Evolutionary conservation across 2,797 vertebrate genomes (phyloP), one percentile per base, ranked within the genome.

Genomic region (Syngnathus acus): DNA sequence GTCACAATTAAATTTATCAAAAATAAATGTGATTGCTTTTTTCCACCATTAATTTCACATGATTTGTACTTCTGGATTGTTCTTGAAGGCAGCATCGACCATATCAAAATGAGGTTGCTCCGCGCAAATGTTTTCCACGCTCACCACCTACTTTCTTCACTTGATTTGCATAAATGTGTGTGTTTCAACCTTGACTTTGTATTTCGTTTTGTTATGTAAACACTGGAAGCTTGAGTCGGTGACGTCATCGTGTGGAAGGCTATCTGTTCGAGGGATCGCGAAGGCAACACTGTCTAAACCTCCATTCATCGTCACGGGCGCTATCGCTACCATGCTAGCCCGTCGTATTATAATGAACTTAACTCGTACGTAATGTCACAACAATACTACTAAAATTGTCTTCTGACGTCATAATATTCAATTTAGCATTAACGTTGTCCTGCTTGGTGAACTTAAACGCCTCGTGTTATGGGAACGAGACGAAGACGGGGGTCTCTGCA

Each of bases 381-480:
- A 0, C 3, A 9, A 17, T 37, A 9, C 6, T 11, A 3, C 6
- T 38, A 45, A 21, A 32, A 42, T 1, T 11, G 2, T 40, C 6
- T 43, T 23, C 21, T 32, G 40, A 9, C 14, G 2, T 23, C n/a
- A 6, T 64, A 48, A 42, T 6, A 42, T 48, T 23, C 51, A 3
- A 42, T 47, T 17, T 62, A 14, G 21, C 23, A 9, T 45, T 23
- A 8, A 71, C 68, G 55, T 57, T 39, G 62, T 37, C 8, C 48
- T 60, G 64, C 9, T 6, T 57, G 67, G 47, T 66, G 64, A 6
- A 57, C 11, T 16, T 69, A 66, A 62, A 54, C 69, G 72, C 72
- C 9, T 78, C 77, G 73, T 83, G 87, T 85, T 83, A 86, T 90
- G 88, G 84, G 78, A 84, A 75, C 81, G 67, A 75, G 75, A 73